Evolutionary conservation across 2,113 vertebrate species (phyloP).

Genomic region (Podarcis cretensis): DNA sequence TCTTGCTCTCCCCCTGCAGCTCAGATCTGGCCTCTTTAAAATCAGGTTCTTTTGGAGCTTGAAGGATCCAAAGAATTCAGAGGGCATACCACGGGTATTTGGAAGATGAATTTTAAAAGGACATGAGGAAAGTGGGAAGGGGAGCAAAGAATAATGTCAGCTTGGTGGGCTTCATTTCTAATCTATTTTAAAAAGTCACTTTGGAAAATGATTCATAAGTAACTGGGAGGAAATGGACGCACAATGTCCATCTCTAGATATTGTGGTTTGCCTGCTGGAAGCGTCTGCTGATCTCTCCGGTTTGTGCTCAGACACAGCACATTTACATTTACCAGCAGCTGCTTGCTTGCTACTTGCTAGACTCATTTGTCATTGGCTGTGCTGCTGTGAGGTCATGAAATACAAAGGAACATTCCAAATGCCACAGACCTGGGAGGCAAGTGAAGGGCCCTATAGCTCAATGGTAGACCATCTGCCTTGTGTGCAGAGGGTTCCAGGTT

Average conservation of each 20-base stretch:
- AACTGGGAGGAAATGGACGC: not conserved
- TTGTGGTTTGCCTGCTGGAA: not conserved
- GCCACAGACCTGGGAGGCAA: not conserved
- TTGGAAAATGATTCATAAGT: not conserved
- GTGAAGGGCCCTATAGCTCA: too few relatives aligned
- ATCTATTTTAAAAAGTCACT: too few relatives aligned
- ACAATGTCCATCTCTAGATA: not conserved
- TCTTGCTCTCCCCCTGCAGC: conserved; percentile 25
- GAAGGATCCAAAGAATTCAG: conserved; percentile 6
- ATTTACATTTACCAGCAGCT: conserved; percentile 4
- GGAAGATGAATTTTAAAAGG: not conserved
- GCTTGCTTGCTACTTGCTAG: not conserved
- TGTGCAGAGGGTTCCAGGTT: too few relatives aligned
- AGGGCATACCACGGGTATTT: not conserved
- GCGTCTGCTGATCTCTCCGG: not conserved
- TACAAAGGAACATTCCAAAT: not conserved
- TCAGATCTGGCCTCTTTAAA: conserved; percentile 65
- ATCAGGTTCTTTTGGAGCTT: conserved; percentile 67
- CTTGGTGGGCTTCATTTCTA: not conserved
- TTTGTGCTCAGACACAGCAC: not conserved
- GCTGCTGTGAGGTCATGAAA: too few relatives aligned
- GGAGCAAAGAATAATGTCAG: not conserved
- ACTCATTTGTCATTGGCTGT: not conserved
- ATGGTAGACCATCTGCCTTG: too few relatives aligned
- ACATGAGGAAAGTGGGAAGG: not conserved